A percentile compares a stretch with the other conserved stretches of the same genome.
Conservation (phyloP, 2,113 vertebrate species). For the Falco punctatus region DNA sequence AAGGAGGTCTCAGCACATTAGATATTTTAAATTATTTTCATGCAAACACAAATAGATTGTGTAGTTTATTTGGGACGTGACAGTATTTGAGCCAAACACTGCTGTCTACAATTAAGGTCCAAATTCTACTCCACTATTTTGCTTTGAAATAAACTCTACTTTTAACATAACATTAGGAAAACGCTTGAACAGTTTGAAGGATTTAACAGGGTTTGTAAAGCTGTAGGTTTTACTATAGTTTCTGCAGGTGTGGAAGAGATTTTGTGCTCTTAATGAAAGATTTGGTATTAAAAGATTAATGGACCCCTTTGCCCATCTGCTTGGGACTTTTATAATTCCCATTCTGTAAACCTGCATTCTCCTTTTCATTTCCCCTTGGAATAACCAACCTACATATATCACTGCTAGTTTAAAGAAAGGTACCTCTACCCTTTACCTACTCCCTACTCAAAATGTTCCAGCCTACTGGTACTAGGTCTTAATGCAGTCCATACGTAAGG, state of each 20-base stretch:
- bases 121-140: background rate
- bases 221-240: background rate
- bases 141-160: background rate
- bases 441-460: background rate
- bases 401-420: background rate
- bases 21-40: background rate
- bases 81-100: background rate
- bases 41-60: background rate
- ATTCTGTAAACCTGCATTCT: background rate
- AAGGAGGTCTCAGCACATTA: background rate
- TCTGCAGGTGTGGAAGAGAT: constrained; percentile 47
- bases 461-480: background rate
- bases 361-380: background rate
- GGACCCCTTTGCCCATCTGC: background rate
- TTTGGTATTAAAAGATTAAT: constrained; percentile 33
- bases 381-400: background rate
- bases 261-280: constrained; percentile 18
- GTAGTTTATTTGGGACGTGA: background rate
- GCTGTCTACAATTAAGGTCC: background rate
- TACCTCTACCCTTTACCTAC: background rate
- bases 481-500: background rate
- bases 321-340: background rate
- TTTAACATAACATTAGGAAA: constrained; percentile 17
- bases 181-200: background rate
- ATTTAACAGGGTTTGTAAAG: constrained; percentile 22